phyloP scores from a whole-genome alignment of 2,888 invertebrate species.

The Cantharis rustica region DNA sequence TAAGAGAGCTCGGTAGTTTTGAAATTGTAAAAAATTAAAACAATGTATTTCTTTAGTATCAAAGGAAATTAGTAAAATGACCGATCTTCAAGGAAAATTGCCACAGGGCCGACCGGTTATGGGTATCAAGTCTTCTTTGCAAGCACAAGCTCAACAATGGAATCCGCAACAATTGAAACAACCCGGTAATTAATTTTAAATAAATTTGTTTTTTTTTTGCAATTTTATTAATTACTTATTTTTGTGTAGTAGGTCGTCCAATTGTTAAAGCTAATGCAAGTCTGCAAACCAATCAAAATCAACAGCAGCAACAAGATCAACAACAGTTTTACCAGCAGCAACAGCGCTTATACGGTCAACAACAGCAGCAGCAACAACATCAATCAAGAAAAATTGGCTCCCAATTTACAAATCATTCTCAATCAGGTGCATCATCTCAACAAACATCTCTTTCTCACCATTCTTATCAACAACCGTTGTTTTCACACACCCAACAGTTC shows the following conservation, averaged over 20 bases:
- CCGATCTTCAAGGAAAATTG: slow-evolving; percentile 67
- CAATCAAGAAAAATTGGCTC: slow-evolving; percentile 34
- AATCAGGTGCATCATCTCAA: slow-evolving; percentile 29
- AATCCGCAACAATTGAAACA: slow-evolving; percentile 41
- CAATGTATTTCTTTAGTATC: not conserved
- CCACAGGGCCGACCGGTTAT: slow-evolving; percentile 52
- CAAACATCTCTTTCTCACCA: slow-evolving; percentile 16
- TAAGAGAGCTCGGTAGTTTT: slow-evolving; percentile 35
- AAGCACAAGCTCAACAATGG: slow-evolving; percentile 43
- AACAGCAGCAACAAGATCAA: slow-evolving; percentile 47
- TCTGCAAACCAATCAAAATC: slow-evolving; percentile 48
- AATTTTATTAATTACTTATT: not conserved
- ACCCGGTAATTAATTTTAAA: slow-evolving; percentile 39
- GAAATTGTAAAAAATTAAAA: not conserved
- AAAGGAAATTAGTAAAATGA: slow-evolving; percentile 57
- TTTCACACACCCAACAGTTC: slow-evolving; percentile 31
- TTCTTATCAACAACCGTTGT: slow-evolving; percentile 30
- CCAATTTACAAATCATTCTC: slow-evolving; percentile 29
- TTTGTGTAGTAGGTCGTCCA: slow-evolving; percentile 56
- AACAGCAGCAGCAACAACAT: slow-evolving; percentile 43
- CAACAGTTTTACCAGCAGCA: slow-evolving; percentile 43
- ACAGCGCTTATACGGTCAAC: slow-evolving; percentile 47
- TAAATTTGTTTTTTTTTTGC: not conserved
- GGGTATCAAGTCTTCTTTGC: slow-evolving; percentile 48
- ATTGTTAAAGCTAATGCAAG: slow-evolving; percentile 62